These are phyloP conservation scores for Tachuris rubrigastra DNA, from an alignment of 2,113 vertebrate species.

Conservation along the genomic window DNA sequence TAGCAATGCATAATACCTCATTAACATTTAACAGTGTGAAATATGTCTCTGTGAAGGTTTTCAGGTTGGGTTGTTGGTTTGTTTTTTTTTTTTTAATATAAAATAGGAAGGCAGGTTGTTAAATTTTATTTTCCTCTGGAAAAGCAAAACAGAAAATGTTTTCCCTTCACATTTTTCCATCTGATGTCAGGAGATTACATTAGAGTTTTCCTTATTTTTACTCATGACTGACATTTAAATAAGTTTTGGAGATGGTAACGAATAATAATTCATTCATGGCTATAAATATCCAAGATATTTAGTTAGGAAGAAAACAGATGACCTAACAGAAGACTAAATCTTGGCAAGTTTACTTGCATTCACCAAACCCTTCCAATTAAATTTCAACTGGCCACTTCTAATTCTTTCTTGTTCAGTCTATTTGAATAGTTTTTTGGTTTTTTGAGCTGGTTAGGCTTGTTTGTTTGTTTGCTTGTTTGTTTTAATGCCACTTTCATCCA, in stretches of 20 bases:
- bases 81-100: neutral
- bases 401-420: constrained; percentile 63
- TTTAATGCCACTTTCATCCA: constrained; percentile 37
- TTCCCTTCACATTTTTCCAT: constrained; percentile 64
- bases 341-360: constrained; percentile 69
- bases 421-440: constrained; percentile 62
- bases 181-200: constrained; percentile 57
- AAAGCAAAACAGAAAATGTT: constrained; percentile 47
- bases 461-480: neutral
- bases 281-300: constrained; percentile 75
- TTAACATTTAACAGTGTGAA: neutral
- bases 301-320: constrained; percentile 74
- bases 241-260: constrained; percentile 61
- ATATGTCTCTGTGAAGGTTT: neutral
- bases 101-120: constrained; percentile 15
- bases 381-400: constrained; percentile 70
- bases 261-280: constrained; percentile 73
- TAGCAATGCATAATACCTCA: constrained; percentile 4
- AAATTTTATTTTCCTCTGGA: constrained; percentile 37
- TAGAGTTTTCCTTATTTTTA: constrained; percentile 68
- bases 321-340: constrained; percentile 75
- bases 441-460: neutral
- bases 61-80: neutral
- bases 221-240: constrained; percentile 71
- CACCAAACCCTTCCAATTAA: constrained; percentile 68